phyloP scores from a whole-genome alignment of 2,113 vertebrate genomes.

The Nannospalax galili region DNA sequence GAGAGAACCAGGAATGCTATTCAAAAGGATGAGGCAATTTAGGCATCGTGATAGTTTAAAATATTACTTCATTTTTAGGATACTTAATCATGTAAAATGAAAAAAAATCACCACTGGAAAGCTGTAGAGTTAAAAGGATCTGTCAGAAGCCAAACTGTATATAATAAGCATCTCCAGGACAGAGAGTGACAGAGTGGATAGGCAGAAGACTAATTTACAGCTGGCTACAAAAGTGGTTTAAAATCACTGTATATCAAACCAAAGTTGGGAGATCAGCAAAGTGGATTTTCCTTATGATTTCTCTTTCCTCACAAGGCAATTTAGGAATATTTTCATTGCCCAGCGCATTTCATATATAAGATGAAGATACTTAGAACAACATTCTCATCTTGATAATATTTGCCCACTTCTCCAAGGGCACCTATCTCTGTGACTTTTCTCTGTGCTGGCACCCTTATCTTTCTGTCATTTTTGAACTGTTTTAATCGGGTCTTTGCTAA shows the following conservation, averaged over 20 bases:
- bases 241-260: constrained; percentile 55
- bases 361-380: not conserved
- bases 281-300: constrained; percentile 14
- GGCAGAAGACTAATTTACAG: constrained; percentile 74
- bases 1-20: constrained; percentile 71
- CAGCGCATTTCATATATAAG: not conserved
- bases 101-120: constrained; percentile 81
- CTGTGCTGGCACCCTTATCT: constrained; percentile 64
- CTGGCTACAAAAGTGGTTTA: constrained; percentile 59
- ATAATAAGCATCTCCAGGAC: constrained; percentile 66
- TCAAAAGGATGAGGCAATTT: constrained; percentile 49
- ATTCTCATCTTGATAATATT: constrained; percentile 28
- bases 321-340: not conserved
- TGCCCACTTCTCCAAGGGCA: constrained; percentile 58
- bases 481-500: constrained; percentile 81
- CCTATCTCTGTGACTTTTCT: constrained; percentile 53
- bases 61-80: constrained; percentile 74
- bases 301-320: not conserved
- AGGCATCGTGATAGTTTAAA: constrained; percentile 72
- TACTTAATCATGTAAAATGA: constrained; percentile 69
- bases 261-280: constrained; percentile 54
- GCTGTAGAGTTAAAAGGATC: constrained; percentile 73
- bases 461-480: constrained; percentile 78
- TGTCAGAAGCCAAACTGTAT: constrained; percentile 60
- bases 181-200: constrained; percentile 74